Evolutionary conservation across 2,113 vertebrate species (phyloP), one percentile per base, ranked within the genome.

Genomic region (Procapra przewalskii): DNA sequence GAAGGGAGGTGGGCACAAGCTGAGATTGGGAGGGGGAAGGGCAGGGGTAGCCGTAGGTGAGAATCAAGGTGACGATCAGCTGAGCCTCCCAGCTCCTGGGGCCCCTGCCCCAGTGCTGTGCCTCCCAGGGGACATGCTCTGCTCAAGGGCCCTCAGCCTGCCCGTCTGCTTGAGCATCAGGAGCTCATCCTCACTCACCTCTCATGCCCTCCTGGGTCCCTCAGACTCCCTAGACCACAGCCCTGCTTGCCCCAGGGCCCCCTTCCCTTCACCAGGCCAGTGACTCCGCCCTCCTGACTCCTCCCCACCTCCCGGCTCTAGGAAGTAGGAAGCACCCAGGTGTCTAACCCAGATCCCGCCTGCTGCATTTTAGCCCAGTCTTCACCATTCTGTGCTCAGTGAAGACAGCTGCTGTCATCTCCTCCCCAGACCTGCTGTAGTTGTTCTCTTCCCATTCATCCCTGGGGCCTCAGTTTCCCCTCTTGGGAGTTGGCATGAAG

Each of bases 21-120:
- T 60, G 11, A 7, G 59, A 33, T 48, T 4, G 12, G 5, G 75
- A 25, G 17, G 40, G 11, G 10, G 48, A 23, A 6, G 77, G 52
- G 17, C 13, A 10, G 5, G 4, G 27, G 5, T 0, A 0, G 55
- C 43, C 10, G n/a, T 21, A 31, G 40, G 40, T 1, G 1, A 23
- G 21, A 7, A 3, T 36, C 43, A 5, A 8, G n/a, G 14, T 3
- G 23, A 13, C 6, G 3, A 16, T 36, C 79, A 23, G 52, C 40
- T 25, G 10, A 9, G 17, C 19, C 16, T 21, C 45, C 23, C 3
- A 27, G n/a, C 82, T 57, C 45, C 27, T 0, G 9, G 19, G 3
- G 2, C 6, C 10, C 50, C 36, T 4, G 1, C 9, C 4, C 59
- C 12, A 31, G 25, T 4, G 11, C 23, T 0, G 1, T 1, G 3